Evolutionary conservation across 2,797 vertebrate species (phyloP).

Genomic region (Tenualosa thibaudeaui): DNA sequence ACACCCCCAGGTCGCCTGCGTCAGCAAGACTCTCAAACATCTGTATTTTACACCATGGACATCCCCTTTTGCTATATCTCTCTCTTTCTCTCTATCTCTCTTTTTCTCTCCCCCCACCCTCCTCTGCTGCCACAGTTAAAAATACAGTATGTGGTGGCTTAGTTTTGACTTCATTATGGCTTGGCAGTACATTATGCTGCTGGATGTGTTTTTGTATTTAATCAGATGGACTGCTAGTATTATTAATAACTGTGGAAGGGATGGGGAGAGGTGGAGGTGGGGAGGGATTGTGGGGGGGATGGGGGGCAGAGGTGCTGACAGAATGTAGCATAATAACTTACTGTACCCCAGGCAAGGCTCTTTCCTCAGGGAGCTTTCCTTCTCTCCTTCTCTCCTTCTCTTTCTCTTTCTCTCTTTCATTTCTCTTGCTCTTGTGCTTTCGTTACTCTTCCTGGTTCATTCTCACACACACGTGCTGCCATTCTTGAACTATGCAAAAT

Average conservation of each 20-base stretch:
- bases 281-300: slow-evolving; percentile 54
- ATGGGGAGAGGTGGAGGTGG: slow-evolving; percentile 49
- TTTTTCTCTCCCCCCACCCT: neutral
- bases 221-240: slow-evolving; percentile 66
- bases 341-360: slow-evolving; percentile 51
- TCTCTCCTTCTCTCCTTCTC: neutral
- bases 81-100: neutral
- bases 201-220: slow-evolving; percentile 58
- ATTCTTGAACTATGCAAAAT: neutral
- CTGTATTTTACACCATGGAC: neutral
- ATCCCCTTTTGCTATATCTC: neutral
- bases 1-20: neutral
- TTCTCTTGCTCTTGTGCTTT: slow-evolving; percentile 20
- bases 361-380: neutral
- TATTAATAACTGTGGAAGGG: slow-evolving; percentile 66
- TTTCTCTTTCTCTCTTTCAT: neutral
- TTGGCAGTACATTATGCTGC: slow-evolving; percentile 42
- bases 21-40: slow-evolving; percentile 12
- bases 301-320: slow-evolving; percentile 60
- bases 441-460: neutral
- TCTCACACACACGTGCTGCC: neutral
- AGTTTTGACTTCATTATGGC: slow-evolving; percentile 39
- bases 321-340: slow-evolving; percentile 63
- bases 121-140: neutral
- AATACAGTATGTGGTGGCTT: slow-evolving; percentile 28